These are phyloP conservation scores for Leptopilina myrica DNA, from an alignment of 2,888 invertebrate species.

Conservation along the genomic window DNA sequence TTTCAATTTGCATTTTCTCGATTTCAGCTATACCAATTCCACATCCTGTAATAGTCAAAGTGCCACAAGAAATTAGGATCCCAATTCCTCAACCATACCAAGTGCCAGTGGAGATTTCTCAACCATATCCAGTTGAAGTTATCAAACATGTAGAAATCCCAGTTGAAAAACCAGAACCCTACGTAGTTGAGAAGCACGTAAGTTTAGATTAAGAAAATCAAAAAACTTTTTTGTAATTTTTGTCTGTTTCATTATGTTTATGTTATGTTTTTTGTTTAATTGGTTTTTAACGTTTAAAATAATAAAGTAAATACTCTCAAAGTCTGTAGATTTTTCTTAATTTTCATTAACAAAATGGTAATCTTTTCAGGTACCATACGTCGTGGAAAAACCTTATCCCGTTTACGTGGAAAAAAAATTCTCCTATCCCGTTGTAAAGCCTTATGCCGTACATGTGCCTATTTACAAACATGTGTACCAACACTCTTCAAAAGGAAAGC, in stretches of 20 bases:
- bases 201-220: slow-evolving; percentile 46
- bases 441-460: slow-evolving; percentile 80
- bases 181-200: slow-evolving; percentile 79
- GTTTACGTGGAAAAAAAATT: slow-evolving; percentile 80
- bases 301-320: no score
- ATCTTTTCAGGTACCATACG: slow-evolving; percentile 77
- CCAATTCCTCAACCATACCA: slow-evolving; percentile 81
- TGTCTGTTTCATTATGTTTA: no score
- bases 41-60: slow-evolving; percentile 79
- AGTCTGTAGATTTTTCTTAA: no score
- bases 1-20: neutral
- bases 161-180: slow-evolving; percentile 79
- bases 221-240: no score
- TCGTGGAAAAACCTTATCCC: slow-evolving; percentile 80
- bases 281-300: no score
- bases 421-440: slow-evolving; percentile 79
- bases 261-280: no score
- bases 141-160: slow-evolving; percentile 79
- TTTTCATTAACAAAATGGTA: slow-evolving; percentile 17
- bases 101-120: slow-evolving; percentile 77
- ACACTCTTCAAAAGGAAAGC: slow-evolving; percentile 67
- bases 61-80: slow-evolving; percentile 78
- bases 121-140: slow-evolving; percentile 77
- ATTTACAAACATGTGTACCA: slow-evolving; percentile 78
- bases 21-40: slow-evolving; percentile 79